A percentile compares a stretch with the other conserved stretches of the same genome.
Conservation (phyloP, 2,113 vertebrate species). For the Siniperca knerii region DNA sequence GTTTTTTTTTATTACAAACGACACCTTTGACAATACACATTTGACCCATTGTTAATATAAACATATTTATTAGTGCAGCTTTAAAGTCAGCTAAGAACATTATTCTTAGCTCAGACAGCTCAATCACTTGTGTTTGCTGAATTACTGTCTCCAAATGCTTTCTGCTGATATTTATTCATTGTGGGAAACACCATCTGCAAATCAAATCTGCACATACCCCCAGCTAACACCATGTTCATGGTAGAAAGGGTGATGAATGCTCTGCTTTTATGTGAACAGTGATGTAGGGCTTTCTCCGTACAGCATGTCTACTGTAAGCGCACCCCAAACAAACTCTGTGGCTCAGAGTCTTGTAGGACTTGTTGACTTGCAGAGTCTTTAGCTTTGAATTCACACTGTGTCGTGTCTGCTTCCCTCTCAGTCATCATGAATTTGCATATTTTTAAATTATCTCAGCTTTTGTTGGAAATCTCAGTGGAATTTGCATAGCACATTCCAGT, state of each 20-base stretch:
- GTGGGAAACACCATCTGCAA: not conserved
- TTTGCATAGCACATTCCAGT: conserved; percentile 46
- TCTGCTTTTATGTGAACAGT: conserved; percentile 20
- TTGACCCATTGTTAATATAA: not conserved
- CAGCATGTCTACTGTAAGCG: conserved; percentile 12
- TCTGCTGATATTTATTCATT: not conserved
- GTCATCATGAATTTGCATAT: conserved; percentile 60
- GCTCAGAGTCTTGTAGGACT: not conserved
- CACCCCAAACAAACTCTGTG: not conserved
- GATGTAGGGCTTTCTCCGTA: conserved; percentile 39
- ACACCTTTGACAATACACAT: no score
- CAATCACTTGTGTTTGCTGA: not conserved
- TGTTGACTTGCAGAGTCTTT: conserved; percentile 13
- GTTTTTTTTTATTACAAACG: no score
- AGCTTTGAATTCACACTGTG: conserved; percentile 23
- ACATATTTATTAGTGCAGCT: no score
- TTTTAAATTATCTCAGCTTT: conserved; percentile 55
- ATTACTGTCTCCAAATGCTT: not conserved
- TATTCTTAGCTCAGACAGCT: not conserved
- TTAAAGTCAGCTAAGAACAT: not conserved
- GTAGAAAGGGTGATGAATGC: conserved; percentile 36
- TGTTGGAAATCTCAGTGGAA: conserved; percentile 50
- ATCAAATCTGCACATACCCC: not conserved
- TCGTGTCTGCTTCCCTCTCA: conserved; percentile 24
- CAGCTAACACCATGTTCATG: not conserved